Percentiles rank a stretch among this genome's conserved stretches.
Evolutionary conservation across 30 jellyfish, hydroid and myxozoan genomes (phyloP).

Genomic region (Haliclystus octoradiatus): DNA sequence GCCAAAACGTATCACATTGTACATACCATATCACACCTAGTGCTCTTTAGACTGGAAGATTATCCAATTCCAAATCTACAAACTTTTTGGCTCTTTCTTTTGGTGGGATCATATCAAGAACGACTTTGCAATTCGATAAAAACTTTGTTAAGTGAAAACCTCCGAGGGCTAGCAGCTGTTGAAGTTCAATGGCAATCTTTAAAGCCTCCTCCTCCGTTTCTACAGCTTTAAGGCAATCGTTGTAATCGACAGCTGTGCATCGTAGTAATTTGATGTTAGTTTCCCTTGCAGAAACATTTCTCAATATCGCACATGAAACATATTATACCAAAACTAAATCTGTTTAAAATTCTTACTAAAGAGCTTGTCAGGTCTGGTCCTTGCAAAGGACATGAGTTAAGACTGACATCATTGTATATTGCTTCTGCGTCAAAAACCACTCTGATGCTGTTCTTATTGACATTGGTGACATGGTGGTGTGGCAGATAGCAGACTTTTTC

Average conservation of each 20-base stretch:
- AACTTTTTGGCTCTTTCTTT: constrained; percentile 16
- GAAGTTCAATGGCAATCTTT: constrained; percentile 6
- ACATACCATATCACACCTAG: constrained; percentile 27
- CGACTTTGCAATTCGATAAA: constrained; percentile 15
- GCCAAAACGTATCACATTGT: constrained; percentile 2
- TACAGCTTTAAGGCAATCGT: too few species aligned
- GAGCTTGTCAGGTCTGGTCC: constrained; percentile 47
- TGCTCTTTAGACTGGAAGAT: constrained; percentile 29
- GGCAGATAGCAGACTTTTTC: too few species aligned
- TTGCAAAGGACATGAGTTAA: too few species aligned
- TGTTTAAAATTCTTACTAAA: constrained; percentile 17
- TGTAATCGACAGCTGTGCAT: too few species aligned
- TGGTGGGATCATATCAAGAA: constrained; percentile 20
- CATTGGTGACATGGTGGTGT: too few species aligned
- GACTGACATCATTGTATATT: too few species aligned
- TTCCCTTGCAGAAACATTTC: too few species aligned
- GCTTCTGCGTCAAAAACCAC: too few species aligned
- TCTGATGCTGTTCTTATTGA: too few species aligned
- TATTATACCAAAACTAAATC: constrained; percentile 52
- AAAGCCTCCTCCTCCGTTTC: constrained; percentile 15
- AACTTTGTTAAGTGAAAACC: constrained; percentile 39
- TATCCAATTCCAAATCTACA: constrained; percentile 12
- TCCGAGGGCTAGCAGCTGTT: constrained; percentile 24
- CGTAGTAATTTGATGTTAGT: too few species aligned
- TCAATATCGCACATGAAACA: constrained; percentile 45